Base-by-base conservation (phyloP, 2,797 vertebrate species). In the Delichon dasypus region DNA sequence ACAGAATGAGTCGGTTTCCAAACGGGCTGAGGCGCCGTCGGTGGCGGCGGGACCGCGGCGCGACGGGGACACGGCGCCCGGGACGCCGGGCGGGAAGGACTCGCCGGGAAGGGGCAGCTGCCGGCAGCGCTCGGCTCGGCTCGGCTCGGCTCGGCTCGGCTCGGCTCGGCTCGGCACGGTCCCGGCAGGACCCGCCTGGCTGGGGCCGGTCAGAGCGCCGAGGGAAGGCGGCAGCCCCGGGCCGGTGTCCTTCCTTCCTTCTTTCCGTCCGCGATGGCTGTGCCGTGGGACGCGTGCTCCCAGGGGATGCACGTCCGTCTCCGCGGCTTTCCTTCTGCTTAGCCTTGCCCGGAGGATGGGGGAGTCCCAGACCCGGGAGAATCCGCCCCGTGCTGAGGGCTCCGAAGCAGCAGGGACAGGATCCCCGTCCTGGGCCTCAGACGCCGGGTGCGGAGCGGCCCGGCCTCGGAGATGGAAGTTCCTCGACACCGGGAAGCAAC, bases 1-100 rank as follows among this genome's bases (percentile, higher is more conserved):
- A 97, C 96, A 96, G 95, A 97, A 97, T 85, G 88, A 98, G 90
- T 97, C 96, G 85, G 89, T 97, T 95, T 96, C 91, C 96, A 96
- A 97, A 97, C 96, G 96, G 96, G 94, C 95, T 88, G 95, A 95
- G 96, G 82, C 96, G 94, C 97, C 86, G 96, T 96, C 91, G 97
- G 97, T 96, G 97, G 95, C 93, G 93, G 89, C 92, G 95, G 94
- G 94, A 95, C 70, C 16, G 65, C 65, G 25, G 71, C 79, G 40
- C 91, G 78, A 73, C 60, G 55, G 92, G 88, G 53, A 66, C 85
- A 27, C 82, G 70, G 94, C 42, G 60, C 85, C 85, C 57, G 42
- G 70, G 77, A 86, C 32, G 11, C 77, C 21, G 55, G 57, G 89
- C 47, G 70, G 95, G 84, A 93, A 76, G 80, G 85, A 84, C 77